Percentiles rank a stretch among this genome's conserved stretches.
These are phyloP conservation scores for Bubo scandiacus DNA, from an alignment of 2,113 vertebrate species.

Conservation along the genomic window DNA sequence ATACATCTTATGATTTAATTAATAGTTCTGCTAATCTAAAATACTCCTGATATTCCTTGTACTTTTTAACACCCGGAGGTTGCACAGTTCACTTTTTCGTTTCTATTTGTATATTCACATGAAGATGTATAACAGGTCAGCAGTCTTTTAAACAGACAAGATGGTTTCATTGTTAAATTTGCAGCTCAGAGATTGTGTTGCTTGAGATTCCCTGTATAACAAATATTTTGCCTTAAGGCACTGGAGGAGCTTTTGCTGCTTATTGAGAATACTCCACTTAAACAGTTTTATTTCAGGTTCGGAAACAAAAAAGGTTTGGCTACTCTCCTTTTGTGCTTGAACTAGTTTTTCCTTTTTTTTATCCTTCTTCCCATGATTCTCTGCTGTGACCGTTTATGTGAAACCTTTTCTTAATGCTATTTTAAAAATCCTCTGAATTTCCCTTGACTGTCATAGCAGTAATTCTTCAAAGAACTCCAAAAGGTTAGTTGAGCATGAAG, in stretches of 20 bases:
- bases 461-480: conserved; percentile 53
- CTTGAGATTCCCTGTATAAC: neutral
- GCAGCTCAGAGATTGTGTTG: neutral
- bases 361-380: neutral
- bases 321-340: conserved; percentile 24
- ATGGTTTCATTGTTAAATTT: neutral
- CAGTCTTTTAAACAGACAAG: neutral
- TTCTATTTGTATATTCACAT: neutral
- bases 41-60: neutral
- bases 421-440: conserved; percentile 46
- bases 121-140: neutral
- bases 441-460: conserved; percentile 35
- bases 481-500: conserved; percentile 62
- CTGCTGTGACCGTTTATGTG: neutral
- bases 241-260: neutral
- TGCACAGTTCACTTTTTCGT: neutral
- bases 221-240: neutral
- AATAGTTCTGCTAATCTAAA: neutral
- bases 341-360: neutral
- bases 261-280: neutral
- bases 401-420: conserved; percentile 40
- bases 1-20: neutral
- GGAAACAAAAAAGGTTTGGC: conserved; percentile 41
- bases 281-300: conserved; percentile 49
- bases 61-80: neutral